phyloP scores from a whole-genome alignment of 2,797 vertebrate species.

The Scolopax rusticola region DNA sequence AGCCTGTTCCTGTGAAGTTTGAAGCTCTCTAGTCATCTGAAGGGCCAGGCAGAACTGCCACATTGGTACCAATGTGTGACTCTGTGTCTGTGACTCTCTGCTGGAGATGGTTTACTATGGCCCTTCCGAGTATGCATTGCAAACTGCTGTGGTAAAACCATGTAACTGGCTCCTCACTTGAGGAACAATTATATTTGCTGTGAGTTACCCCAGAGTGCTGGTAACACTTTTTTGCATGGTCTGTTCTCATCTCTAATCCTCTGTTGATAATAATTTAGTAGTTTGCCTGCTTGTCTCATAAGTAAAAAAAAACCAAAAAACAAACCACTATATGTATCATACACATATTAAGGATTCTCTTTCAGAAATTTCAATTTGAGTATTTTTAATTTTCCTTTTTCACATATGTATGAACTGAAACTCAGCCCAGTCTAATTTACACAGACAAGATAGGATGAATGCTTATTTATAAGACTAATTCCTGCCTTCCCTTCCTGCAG shows the following conservation, averaged over 20 bases:
- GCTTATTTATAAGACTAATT: neutral
- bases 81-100: neutral
- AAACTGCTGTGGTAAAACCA: neutral
- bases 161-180: neutral
- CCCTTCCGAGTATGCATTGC: neutral
- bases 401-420: neutral
- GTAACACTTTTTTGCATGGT: neutral
- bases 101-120: neutral
- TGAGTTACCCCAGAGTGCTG: neutral
- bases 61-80: neutral
- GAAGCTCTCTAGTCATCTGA: neutral
- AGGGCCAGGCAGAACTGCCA: neutral
- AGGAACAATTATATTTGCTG: neutral
- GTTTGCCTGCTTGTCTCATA: neutral
- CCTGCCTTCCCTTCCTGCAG: neutral
- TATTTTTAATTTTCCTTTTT: neutral
- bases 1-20: neutral
- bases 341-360: neutral
- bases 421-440: neutral
- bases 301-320: neutral
- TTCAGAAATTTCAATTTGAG: neutral
- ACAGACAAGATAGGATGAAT: neutral
- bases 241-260: neutral
- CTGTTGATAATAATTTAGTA: neutral
- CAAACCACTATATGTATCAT: too few relatives aligned